A percentile compares a stretch with the other conserved stretches of the same genome.
Evolutionary conservation across 2,797 vertebrate genomes (phyloP).

Genomic region (Silurus lanzhouensis): DNA sequence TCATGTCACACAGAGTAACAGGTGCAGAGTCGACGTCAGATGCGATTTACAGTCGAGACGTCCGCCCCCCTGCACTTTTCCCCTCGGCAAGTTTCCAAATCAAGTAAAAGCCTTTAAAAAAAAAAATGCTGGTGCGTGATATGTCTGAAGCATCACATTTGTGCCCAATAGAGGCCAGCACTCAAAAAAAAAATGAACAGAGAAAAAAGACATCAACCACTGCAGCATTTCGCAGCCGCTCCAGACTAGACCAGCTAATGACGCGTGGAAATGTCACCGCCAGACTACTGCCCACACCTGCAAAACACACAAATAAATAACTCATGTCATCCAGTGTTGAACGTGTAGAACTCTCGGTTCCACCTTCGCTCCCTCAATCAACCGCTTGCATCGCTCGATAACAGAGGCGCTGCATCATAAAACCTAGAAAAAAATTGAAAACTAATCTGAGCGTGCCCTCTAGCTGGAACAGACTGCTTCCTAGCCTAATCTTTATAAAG

Average conservation of each 20-base stretch:
- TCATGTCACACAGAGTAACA: background rate
- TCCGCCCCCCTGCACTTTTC: slow-evolving; percentile 18
- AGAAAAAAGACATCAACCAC: slow-evolving; percentile 15
- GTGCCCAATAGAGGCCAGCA: background rate
- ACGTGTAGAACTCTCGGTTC: background rate
- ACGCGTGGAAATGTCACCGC: slow-evolving; percentile 44
- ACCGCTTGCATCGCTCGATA: background rate
- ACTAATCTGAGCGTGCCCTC: slow-evolving; percentile 27
- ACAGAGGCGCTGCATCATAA: slow-evolving; percentile 26
- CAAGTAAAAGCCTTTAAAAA: slow-evolving; percentile 30
- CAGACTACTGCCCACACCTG: slow-evolving; percentile 31
- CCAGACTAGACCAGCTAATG: slow-evolving; percentile 20
- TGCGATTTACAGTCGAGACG: slow-evolving; percentile 20
- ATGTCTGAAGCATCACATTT: slow-evolving; percentile 20
- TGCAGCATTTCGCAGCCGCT: slow-evolving; percentile 16
- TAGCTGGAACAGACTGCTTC: slow-evolving; percentile 11
- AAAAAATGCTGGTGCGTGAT: background rate
- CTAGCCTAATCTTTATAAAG: slow-evolving; percentile 35
- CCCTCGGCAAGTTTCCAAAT: slow-evolving; percentile 9
- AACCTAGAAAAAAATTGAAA: slow-evolving; percentile 17
- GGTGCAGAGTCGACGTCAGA: slow-evolving; percentile 8
- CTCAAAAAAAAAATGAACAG: slow-evolving; percentile 26
- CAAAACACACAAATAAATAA: slow-evolving; percentile 43
- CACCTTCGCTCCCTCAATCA: slow-evolving; percentile 27
- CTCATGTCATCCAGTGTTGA: slow-evolving; percentile 12